These are phyloP conservation scores for Crotalus helleri DNA, from an alignment of 2,113 vertebrate species.

Conservation along the genomic window DNA sequence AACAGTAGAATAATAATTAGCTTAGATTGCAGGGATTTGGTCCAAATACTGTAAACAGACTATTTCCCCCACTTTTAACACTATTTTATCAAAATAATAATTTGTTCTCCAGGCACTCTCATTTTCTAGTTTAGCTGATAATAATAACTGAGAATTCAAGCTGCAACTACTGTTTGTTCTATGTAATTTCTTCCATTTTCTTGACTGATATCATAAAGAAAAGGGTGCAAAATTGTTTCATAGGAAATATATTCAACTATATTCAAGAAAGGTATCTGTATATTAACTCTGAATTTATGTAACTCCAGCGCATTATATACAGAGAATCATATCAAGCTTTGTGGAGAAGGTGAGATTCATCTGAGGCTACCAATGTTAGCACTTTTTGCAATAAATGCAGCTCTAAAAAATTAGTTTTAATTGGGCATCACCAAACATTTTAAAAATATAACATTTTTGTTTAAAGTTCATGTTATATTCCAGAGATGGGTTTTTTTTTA, in stretches of 20 bases:
- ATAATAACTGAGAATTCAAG: constrained; percentile 50
- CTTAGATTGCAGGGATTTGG: constrained; percentile 55
- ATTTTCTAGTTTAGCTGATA: constrained; percentile 45
- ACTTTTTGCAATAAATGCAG: not conserved
- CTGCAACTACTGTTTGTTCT: constrained; percentile 31
- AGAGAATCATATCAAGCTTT: not conserved
- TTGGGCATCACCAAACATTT: not conserved
- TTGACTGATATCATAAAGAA: not conserved
- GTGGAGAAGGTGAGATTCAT: not conserved
- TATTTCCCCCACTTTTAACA: constrained; percentile 56
- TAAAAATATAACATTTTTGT: not conserved
- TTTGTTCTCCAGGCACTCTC: constrained; percentile 33
- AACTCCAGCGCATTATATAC: not conserved
- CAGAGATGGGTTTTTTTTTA: not conserved
- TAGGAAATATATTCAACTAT: not conserved
- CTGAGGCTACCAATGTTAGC: not conserved
- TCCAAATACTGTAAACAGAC: constrained; percentile 51
- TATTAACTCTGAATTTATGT: not conserved
- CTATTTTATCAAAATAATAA: constrained; percentile 52
- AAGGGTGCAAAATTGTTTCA: not conserved
- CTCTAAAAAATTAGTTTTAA: not conserved
- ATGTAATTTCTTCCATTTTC: constrained; percentile 7
- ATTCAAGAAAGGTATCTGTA: not conserved
- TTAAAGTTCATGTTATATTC: not conserved
- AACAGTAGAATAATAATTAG: constrained; percentile 55